Evolutionary conservation across 2,797 vertebrate genomes (phyloP).

Genomic region (Halcyon smyrnensis): DNA sequence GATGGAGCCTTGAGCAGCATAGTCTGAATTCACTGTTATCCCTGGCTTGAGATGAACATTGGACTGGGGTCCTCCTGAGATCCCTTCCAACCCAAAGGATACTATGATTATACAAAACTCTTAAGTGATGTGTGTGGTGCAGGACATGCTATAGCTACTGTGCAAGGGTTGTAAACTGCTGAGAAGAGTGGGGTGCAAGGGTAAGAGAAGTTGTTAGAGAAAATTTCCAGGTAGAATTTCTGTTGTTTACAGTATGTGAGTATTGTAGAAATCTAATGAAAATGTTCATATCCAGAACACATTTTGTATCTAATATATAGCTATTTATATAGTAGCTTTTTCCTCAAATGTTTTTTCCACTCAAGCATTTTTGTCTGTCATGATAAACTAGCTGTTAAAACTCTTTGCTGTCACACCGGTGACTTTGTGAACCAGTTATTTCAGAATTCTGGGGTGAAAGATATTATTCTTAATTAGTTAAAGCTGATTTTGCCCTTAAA

Average conservation of each 20-base stretch:
- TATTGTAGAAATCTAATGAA: not conserved
- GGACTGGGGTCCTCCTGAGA: not conserved
- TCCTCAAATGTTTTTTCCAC: not conserved
- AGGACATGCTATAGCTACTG: fast-evolving
- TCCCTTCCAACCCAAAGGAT: not conserved
- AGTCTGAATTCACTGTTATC: not conserved
- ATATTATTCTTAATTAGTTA: not conserved
- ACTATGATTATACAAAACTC: not conserved
- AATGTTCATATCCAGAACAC: not conserved
- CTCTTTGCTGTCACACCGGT: not conserved
- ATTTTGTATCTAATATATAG: not conserved
- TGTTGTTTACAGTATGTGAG: not conserved
- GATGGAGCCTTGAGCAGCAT: not conserved
- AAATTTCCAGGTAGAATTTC: not conserved
- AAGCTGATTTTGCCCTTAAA: not conserved
- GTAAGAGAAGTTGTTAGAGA: not conserved
- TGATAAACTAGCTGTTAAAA: not conserved
- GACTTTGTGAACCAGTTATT: not conserved
- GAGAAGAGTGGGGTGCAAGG: not conserved
- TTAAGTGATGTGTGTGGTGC: not conserved
- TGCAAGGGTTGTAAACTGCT: not conserved
- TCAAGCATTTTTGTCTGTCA: not conserved
- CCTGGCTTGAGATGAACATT: not conserved
- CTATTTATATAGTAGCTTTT: not conserved
- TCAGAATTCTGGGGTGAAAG: not conserved